Evolutionary conservation across 1,140 invertebrate genomes (phyloP), one percentile per base, ranked within the genome.

Genomic region (Thrips palmi): DNA sequence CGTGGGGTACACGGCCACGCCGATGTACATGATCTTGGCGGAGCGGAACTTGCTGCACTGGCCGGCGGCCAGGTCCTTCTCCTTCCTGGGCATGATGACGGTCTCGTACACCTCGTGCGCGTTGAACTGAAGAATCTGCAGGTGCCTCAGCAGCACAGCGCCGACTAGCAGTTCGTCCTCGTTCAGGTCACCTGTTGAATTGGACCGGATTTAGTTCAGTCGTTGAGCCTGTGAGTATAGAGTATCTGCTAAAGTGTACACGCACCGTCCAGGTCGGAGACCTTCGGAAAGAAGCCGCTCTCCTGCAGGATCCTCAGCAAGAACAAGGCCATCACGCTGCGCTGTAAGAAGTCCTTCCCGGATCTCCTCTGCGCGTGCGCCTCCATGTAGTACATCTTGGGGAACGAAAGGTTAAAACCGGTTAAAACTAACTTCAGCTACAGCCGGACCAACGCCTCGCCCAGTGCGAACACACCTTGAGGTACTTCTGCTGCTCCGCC

Each of bases 91-190:
- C n/a, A n/a, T n/a, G 14, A 38, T 18, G 14, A 44, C 19, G 0
- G 77, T 73, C 50, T 88, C 80, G 41, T 73, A 79, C n/a, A 89
- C 70, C 57, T 88, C 83, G 53, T 89, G 84, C 1, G 83, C 83
- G 58, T 89, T 89, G 57, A 86, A 91, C 45, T 87, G 84, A 2
- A 88, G 54, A 32, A 86, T 65, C 59, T 85, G 78, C 2, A 88
- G 62, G 49, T 84, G 68, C 23, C 69, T 66, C 1, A 85, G 54
- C 12, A 89, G 53, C 12, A 84, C 55, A 11, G 71, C 64, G 7
- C 60, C 68, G 17, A 77, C 63, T 27, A 60, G 55, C 17, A 62
- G 52, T 49, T 76, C 67, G 2, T 62, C 61, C 52, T 63, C 57
- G 0, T 53, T 34, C 18, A 49, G 27, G 7, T 28, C 40, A 10